These are phyloP conservation scores for Thyatira batis DNA, from an alignment of 2,888 invertebrate genomes.

Conservation along the genomic window DNA sequence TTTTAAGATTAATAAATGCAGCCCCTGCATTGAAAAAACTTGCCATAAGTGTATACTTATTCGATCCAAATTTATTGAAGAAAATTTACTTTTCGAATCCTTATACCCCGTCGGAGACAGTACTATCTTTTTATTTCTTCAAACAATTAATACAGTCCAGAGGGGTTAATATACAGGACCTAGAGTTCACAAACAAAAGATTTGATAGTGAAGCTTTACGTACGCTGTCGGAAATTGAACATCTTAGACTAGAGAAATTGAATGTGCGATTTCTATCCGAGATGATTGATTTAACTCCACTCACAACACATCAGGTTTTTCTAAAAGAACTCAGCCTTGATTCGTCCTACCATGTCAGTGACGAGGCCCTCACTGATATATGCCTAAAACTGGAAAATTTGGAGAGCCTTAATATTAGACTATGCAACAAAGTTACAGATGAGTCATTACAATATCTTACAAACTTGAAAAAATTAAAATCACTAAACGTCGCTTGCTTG, in stretches of 20 bases:
- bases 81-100: slow-evolving; percentile 84
- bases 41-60: slow-evolving; percentile 86
- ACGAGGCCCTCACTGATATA: slow-evolving; percentile 83
- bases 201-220: slow-evolving; percentile 85
- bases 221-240: slow-evolving; percentile 75
- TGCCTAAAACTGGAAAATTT: slow-evolving; percentile 82
- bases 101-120: slow-evolving; percentile 83
- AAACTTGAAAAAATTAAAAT: slow-evolving; percentile 79
- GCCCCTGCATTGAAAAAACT: slow-evolving; percentile 83
- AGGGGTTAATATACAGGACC: slow-evolving; percentile 79
- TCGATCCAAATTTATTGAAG: slow-evolving; percentile 85
- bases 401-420: slow-evolving; percentile 82
- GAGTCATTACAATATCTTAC: slow-evolving; percentile 79
- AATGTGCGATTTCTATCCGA: slow-evolving; percentile 80
- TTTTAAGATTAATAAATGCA: slow-evolving; percentile 84
- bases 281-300: slow-evolving; percentile 71
- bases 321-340: slow-evolving; percentile 84
- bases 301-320: slow-evolving; percentile 80
- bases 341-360: slow-evolving; percentile 84
- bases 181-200: slow-evolving; percentile 86
- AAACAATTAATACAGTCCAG: slow-evolving; percentile 80
- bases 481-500: slow-evolving; percentile 86
- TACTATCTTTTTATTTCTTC: slow-evolving; percentile 87
- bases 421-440: slow-evolving; percentile 85
- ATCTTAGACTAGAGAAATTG: slow-evolving; percentile 77